Evolutionary conservation across 2,888 invertebrate genomes (phyloP), one percentile per base, ranked within the genome.

Genomic region (Elegia similella): DNA sequence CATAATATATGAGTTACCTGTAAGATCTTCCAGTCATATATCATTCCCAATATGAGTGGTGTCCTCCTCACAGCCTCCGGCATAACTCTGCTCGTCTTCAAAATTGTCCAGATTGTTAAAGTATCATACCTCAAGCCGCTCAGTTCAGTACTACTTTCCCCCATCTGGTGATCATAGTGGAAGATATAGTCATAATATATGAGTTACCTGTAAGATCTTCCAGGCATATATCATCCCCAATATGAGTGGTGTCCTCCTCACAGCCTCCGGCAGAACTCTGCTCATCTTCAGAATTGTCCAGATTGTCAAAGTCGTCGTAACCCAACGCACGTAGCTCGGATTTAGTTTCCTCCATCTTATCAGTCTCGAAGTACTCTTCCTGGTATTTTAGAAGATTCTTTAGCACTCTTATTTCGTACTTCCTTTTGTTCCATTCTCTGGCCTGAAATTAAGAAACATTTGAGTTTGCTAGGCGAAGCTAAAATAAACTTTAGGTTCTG

Each of bases 201-300:
- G 1, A 16, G 30, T 3, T 84, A 93, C 95, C 96, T 61, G 95
- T 95, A 10, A 96, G 88, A 65, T 95, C 94, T 34, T 95, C 94
- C 46, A 96, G 88, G 65, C 94, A 94, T 52, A 96, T 92, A 68
- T 96, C 95, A 59, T 94, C 93, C 0, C 95, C 96, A 66, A 95
- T 93, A 62, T 94, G 92, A 0, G 93, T 92, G 0, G 92, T 93
- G 59, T 93, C 93, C n/a, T 93, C 92, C n/a, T 92, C 90, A 0
- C 81, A 82, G 0, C 91, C 92, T 0, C 90, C 86, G 0, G 84
- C 84, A 0, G 92, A 92, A 13, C 92, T 92, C 47, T 88, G 81
- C 7, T 90, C 86, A 56, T 92, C 89, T 53, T 92, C 88, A 55
- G 92, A 92, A 58, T 92, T 86, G 12, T 93, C 92, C 29, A 84